Base-by-base conservation (phyloP, 2,797 vertebrate species). In the Linurgus olivaceus region DNA sequence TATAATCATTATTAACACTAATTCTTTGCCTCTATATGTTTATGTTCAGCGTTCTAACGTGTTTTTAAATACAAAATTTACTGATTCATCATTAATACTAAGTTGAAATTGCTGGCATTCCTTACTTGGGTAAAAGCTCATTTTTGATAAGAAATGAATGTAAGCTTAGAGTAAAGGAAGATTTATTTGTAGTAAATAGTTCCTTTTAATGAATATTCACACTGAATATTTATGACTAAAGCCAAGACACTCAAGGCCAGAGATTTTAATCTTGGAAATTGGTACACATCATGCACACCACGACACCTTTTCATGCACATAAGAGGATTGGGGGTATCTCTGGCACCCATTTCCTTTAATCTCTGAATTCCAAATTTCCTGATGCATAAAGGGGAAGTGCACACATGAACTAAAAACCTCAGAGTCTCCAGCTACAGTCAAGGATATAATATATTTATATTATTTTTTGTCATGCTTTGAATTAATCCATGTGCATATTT, bases 251-350 rank as follows among this genome's bases (percentile, higher is more conserved):
- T 55, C 10, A 25, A 75, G 58, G 17, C 4, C 23, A 52, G 31
- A 76, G 11, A 52, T 70, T 78, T 74, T 61, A 58, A 29, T 17
- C 9, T n/a, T 77, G 25, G 31, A 57, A 77, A 42, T 0, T 47
- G 3, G 18, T 15, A 55, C n/a, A 28, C 0, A 1, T 13, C 21
- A n/a, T 37, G 4, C 11, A 35, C 28, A 38, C 3, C 24, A 38
- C 51, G 20, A 33, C 7, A 3, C 17, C 9, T 65, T 35, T 61
- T 58, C 40, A 29, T 21, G 17, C 8, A 35, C 14, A 3, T 18
- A 26, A 51, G 7, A 75, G 29, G 11, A 79, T 1, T 51, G 6
- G 29, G 20, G 10, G 5, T 80, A 73, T 9, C 25, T 73, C 58
- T 48, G 26, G 28, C 5, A 52, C 6, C 4, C 11, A 17, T 29